A percentile compares a stretch with the other conserved stretches of the same genome.
Evolutionary conservation across 2,888 invertebrate species (phyloP).

Genomic region (Psylliodes chrysocephalus): DNA sequence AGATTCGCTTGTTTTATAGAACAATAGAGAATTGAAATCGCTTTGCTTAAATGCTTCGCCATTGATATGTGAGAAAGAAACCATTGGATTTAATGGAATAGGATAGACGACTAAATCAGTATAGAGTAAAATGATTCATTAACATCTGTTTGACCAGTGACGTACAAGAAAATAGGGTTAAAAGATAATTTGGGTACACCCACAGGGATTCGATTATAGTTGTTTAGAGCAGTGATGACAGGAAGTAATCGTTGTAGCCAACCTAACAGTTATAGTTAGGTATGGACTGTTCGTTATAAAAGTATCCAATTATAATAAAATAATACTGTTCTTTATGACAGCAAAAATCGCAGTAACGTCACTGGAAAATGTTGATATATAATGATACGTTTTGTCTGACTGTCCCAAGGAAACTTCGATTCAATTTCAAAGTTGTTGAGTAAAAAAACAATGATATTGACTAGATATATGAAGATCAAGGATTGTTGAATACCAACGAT

Average conservation of each 20-base stretch:
- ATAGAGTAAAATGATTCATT: background rate
- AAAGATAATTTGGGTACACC: too few relatives aligned
- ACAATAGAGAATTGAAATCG: slow-evolving; percentile 26
- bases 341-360: background rate
- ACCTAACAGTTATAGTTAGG: too few relatives aligned
- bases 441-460: background rate
- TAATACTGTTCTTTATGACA: too few relatives aligned
- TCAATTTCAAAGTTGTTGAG: background rate
- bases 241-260: too few relatives aligned
- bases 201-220: too few relatives aligned
- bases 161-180: background rate
- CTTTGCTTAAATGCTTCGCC: background rate
- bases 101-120: background rate
- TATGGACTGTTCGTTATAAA: too few relatives aligned
- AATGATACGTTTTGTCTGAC: background rate
- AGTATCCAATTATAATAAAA: background rate
- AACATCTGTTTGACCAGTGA: slow-evolving; percentile 2
- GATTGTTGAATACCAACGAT: slow-evolving; percentile 5
- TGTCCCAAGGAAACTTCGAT: slow-evolving; percentile 1
- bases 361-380: slow-evolving; percentile 8
- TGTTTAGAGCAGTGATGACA: too few relatives aligned
- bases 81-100: background rate
- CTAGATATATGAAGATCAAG: slow-evolving; percentile 21
- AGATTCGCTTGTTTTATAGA: slow-evolving; percentile 23
- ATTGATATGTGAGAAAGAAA: slow-evolving; percentile 14